A percentile compares a stretch with the other conserved stretches of the same genome.
phyloP scores from a whole-genome alignment of 2,888 invertebrate species.

The Perizoma affinitatum region DNA sequence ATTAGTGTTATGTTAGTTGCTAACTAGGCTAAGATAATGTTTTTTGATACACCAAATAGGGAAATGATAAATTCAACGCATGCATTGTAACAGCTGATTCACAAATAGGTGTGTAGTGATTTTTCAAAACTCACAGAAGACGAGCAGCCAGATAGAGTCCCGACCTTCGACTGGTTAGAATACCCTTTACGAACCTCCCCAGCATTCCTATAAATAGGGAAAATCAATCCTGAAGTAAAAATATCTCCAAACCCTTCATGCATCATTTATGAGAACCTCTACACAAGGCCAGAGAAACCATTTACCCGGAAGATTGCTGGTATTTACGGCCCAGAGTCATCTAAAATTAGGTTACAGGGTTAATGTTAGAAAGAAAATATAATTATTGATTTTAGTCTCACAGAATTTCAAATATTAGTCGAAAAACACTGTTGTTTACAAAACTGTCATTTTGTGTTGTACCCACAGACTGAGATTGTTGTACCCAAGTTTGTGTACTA shows the following conservation, averaged over 20 bases:
- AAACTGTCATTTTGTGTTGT: constrained; percentile 29
- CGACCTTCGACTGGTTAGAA: constrained; percentile 85
- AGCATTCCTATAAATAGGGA: constrained; percentile 83
- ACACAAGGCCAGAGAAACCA: constrained; percentile 60
- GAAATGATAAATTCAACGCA: constrained; percentile 44
- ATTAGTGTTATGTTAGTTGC: no score
- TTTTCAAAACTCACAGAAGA: constrained; percentile 85
- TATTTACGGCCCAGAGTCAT: constrained; percentile 82
- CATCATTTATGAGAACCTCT: constrained; percentile 65
- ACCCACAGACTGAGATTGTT: no score
- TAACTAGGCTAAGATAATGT: no score
- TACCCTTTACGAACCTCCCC: constrained; percentile 80
- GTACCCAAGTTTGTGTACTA: no score
- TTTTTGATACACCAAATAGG: no score
- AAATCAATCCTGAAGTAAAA: constrained; percentile 77
- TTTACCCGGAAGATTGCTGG: constrained; percentile 81
- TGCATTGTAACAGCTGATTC: constrained; percentile 45
- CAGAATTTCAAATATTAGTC: constrained; percentile 49
- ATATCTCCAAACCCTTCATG: constrained; percentile 66
- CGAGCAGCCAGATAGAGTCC: constrained; percentile 87
- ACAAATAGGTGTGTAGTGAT: constrained; percentile 25
- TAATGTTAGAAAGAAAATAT: constrained; percentile 40
- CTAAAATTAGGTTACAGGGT: constrained; percentile 54
- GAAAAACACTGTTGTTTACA: constrained; percentile 49
- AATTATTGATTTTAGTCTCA: constrained; percentile 48